A percentile compares a stretch with the other conserved stretches of the same genome.
These are phyloP conservation scores for Ophraella communa DNA, from an alignment of 2,888 invertebrate genomes.

Conservation along the genomic window DNA sequence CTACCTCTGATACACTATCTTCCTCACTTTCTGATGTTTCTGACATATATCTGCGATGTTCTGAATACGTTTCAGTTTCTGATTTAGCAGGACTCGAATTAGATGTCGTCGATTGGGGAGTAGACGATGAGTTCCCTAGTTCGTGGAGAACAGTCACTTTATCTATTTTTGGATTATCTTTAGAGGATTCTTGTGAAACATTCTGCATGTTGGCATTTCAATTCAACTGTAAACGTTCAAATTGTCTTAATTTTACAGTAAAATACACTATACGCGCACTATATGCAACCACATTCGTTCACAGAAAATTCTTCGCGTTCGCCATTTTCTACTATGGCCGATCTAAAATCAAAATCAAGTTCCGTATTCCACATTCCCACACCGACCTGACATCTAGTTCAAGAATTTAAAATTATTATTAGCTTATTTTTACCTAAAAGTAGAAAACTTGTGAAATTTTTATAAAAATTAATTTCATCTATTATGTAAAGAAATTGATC, in stretches of 20 bases:
- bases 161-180: conserved; percentile 84
- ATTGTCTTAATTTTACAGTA: conserved; percentile 53
- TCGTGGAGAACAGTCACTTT: conserved; percentile 78
- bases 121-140: conserved; percentile 74
- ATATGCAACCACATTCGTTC: conserved; percentile 63
- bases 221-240: conserved; percentile 63
- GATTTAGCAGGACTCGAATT: conserved; percentile 84
- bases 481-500: neutral
- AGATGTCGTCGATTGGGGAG: conserved; percentile 77
- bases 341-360: conserved; percentile 47
- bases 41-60: conserved; percentile 88
- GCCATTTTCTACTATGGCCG: conserved; percentile 83
- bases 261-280: conserved; percentile 56
- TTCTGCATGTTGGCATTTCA: conserved; percentile 89
- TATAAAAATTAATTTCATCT: neutral
- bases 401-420: conserved; percentile 10
- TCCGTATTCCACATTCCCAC: conserved; percentile 46
- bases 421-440: neutral
- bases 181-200: conserved; percentile 78
- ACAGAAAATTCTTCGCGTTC: conserved; percentile 66
- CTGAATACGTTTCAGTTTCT: conserved; percentile 86
- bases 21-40: conserved; percentile 96
- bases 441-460: neutral
- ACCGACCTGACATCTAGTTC: conserved; percentile 41
- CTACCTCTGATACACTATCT: conserved; percentile 96